These are phyloP conservation scores for Ginglymostoma cirratum DNA, from an alignment of 2,113 vertebrate genomes.

Conservation along the genomic window DNA sequence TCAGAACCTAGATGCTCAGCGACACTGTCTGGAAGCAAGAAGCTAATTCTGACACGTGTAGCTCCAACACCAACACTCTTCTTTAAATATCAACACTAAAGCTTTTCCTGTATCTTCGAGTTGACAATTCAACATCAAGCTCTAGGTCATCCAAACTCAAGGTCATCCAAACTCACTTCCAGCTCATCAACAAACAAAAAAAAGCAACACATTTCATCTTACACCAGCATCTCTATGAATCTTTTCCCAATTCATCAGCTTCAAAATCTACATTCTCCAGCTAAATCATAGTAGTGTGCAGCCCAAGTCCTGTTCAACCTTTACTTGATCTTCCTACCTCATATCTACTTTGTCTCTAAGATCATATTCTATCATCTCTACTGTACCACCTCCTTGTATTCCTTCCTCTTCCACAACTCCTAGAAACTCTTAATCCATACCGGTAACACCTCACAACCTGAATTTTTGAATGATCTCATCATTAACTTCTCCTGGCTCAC, in stretches of 20 bases:
- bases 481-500: background rate
- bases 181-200: background rate
- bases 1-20: background rate
- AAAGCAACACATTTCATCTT: background rate
- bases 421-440: background rate
- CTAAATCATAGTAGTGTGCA: background rate
- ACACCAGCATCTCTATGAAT: background rate
- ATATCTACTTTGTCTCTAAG: background rate
- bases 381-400: background rate
- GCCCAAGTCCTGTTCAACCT: background rate
- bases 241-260: background rate
- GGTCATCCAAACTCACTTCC: background rate
- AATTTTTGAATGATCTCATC: background rate
- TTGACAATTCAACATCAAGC: background rate
- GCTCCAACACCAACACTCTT: background rate
- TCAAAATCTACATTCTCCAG: background rate
- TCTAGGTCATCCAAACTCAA: background rate
- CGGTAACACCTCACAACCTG: background rate
- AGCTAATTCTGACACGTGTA: background rate
- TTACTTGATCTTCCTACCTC: background rate
- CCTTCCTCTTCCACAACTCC: background rate
- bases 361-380: too few species aligned
- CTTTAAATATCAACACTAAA: background rate
- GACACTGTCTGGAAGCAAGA: background rate
- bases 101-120: background rate